Conservation (phyloP, 1,140 invertebrate species). For the Drosophila guanche region DNA sequence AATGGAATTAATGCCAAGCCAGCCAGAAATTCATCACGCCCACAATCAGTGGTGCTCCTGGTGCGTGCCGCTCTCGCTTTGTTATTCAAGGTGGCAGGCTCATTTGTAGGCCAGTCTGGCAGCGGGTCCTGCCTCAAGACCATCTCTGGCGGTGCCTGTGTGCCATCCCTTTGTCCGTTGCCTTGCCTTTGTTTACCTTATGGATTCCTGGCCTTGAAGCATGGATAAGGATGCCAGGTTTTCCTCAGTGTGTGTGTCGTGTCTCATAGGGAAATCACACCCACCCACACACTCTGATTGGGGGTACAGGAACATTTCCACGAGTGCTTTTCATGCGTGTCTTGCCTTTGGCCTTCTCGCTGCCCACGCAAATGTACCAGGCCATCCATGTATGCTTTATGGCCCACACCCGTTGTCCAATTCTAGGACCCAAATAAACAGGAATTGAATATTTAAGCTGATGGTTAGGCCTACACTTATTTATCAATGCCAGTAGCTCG, state of each 20-base stretch:
- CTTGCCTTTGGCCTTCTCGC: background rate
- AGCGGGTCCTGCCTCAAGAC: background rate
- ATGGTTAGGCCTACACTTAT: too few species aligned
- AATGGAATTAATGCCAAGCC: conserved; percentile 45
- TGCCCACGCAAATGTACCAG: conserved; percentile 12
- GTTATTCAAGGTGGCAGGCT: conserved; percentile 36
- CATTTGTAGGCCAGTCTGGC: conserved; percentile 45
- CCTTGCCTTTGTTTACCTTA: conserved; percentile 42
- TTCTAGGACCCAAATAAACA: conserved; percentile 13
- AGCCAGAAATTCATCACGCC: conserved; percentile 44
- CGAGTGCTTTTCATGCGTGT: conserved; percentile 20
- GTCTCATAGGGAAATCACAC: background rate
- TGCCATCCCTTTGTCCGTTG: conserved; percentile 25
- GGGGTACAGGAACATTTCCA: conserved; percentile 14
- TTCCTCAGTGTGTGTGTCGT: background rate
- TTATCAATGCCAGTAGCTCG: too few species aligned
- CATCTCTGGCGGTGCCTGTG: conserved; percentile 14
- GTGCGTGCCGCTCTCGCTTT: conserved; percentile 35
- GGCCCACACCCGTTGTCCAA: background rate
- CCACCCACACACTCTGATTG: conserved; percentile 1
- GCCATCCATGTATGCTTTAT: conserved; percentile 16
- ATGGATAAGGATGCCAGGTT: conserved; percentile 12
- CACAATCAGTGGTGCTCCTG: background rate
- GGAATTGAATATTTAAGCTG: conserved; percentile 22
- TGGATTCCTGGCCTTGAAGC: conserved; percentile 37